A percentile compares a stretch with the other conserved stretches of the same genome.
These are phyloP conservation scores for Meandrusa payeni DNA, from an alignment of 2,888 invertebrate species.

Conservation along the genomic window DNA sequence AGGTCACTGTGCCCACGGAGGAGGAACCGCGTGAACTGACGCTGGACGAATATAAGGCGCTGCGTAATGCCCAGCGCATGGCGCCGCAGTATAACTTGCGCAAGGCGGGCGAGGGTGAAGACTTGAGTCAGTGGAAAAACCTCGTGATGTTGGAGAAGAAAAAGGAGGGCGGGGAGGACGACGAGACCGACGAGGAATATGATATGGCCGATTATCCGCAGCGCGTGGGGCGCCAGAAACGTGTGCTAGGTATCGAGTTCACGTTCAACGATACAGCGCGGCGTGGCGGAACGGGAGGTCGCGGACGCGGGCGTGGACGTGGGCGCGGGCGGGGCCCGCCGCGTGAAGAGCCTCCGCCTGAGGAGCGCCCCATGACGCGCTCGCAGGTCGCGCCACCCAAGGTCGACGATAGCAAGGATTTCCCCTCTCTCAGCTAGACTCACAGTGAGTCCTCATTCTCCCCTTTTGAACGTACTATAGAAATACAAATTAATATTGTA, in stretches of 20 bases:
- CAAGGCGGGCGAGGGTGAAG: conserved; percentile 96
- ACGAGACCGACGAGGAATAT: conserved; percentile 86
- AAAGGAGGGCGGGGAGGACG: conserved; percentile 84
- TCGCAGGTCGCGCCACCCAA: conserved; percentile 84
- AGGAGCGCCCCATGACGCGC: conserved; percentile 60
- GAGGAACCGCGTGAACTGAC: conserved; percentile 94
- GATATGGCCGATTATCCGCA: conserved; percentile 91
- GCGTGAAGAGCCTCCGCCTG: conserved; percentile 53
- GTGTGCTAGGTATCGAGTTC: conserved; percentile 92
- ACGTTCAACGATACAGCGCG: conserved; percentile 91
- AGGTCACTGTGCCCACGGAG: conserved; percentile 80
- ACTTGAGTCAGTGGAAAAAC: conserved; percentile 95
- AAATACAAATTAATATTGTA: conserved; percentile 79
- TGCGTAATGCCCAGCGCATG: conserved; percentile 87
- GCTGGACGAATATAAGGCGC: conserved; percentile 96
- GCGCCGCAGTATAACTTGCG: conserved; percentile 95
- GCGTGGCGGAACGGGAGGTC: conserved; percentile 84
- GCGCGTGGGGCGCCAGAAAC: conserved; percentile 92
- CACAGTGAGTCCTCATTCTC: conserved; percentile 65
- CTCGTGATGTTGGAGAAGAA: conserved; percentile 91
- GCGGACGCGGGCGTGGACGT: conserved; percentile 81
- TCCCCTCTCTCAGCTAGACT: conserved; percentile 93
- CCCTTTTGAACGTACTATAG: conserved; percentile 69
- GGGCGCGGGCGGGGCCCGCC: conserved; percentile 52
- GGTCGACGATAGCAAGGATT: conserved; percentile 97